phyloP scores from a whole-genome alignment of 2,888 invertebrate species.

The Nemurella pictetii region DNA sequence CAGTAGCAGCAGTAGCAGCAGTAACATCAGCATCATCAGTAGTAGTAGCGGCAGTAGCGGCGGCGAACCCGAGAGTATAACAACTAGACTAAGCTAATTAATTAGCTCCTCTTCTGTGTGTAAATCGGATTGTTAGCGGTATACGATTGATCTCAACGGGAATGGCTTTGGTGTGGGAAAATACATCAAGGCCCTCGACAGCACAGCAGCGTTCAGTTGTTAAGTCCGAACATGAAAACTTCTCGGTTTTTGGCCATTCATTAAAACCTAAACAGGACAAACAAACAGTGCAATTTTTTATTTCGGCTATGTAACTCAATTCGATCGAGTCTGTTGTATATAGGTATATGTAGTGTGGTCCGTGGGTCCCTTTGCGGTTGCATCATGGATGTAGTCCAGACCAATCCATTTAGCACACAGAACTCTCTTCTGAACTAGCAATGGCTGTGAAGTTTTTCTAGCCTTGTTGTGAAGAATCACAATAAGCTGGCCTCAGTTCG shows the following conservation, averaged over 20 bases:
- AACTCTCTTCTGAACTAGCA: neutral
- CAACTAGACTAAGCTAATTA: conserved; percentile 21
- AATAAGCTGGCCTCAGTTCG: neutral
- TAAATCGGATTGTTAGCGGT: conserved; percentile 29
- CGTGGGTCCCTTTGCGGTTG: neutral
- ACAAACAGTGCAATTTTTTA: conserved; percentile 6
- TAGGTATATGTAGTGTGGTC: neutral
- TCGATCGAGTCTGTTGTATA: neutral
- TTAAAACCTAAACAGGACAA: conserved; percentile 2
- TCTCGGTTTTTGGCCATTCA: conserved; percentile 8
- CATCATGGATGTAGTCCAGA: neutral
- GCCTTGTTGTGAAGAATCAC: neutral
- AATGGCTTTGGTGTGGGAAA: neutral
- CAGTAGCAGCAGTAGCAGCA: too few relatives aligned
- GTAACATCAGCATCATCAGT: neutral
- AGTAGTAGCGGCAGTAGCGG: neutral
- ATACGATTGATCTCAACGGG: conserved; percentile 16
- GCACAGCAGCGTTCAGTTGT: neutral
- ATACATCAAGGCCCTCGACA: neutral
- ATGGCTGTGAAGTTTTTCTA: neutral
- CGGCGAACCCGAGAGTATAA: neutral
- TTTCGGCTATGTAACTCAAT: conserved; percentile 8
- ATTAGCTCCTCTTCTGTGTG: conserved; percentile 27
- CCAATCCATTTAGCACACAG: conserved; percentile 20
- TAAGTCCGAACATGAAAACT: neutral